These are phyloP conservation scores for Monochamus saltuarius DNA, from an alignment of 1,140 invertebrate genomes.

Conservation along the genomic window DNA sequence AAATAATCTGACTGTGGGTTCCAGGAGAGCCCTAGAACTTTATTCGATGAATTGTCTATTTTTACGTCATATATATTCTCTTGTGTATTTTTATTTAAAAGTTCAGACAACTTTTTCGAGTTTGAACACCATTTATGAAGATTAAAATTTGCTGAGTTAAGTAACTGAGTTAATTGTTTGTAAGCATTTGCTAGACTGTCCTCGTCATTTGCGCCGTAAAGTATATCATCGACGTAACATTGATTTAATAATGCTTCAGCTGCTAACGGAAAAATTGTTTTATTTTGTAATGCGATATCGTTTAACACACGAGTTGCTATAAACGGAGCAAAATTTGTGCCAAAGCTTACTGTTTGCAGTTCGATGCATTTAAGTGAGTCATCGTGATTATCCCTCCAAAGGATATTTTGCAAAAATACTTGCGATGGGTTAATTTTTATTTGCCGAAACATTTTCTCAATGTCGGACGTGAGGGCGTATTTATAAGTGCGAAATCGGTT, in stretches of 20 bases:
- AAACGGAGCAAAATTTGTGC: conserved; percentile 2
- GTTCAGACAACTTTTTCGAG: not conserved
- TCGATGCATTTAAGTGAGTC: conserved; percentile 12
- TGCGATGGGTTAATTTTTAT: conserved; percentile 18
- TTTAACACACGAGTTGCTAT: conserved; percentile 20
- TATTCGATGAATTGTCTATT: conserved; percentile 1
- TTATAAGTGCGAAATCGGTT: conserved; percentile 9
- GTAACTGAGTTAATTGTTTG: conserved; percentile 5
- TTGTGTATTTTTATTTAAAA: not conserved
- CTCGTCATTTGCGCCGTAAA: conserved; percentile 9
- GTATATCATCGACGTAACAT: too few species aligned
- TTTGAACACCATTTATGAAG: conserved; percentile 24
- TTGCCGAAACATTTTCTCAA: conserved; percentile 21
- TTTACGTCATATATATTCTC: conserved; percentile 15
- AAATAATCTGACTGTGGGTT: conserved; percentile 3
- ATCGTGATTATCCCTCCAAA: conserved; percentile 13
- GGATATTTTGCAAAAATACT: conserved; percentile 17
- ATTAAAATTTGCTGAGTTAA: conserved; percentile 2
- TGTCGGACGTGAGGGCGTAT: conserved; percentile 13
- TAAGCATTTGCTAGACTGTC: conserved; percentile 1
- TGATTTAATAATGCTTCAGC: conserved; percentile 32
- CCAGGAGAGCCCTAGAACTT: conserved; percentile 15
- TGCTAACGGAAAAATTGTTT: conserved; percentile 24
- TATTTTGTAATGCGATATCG: conserved; percentile 13
- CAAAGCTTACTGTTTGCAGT: conserved; percentile 16